Evolutionary conservation across 2,888 invertebrate genomes (phyloP).

Genomic region (Athripsodes cinereus): DNA sequence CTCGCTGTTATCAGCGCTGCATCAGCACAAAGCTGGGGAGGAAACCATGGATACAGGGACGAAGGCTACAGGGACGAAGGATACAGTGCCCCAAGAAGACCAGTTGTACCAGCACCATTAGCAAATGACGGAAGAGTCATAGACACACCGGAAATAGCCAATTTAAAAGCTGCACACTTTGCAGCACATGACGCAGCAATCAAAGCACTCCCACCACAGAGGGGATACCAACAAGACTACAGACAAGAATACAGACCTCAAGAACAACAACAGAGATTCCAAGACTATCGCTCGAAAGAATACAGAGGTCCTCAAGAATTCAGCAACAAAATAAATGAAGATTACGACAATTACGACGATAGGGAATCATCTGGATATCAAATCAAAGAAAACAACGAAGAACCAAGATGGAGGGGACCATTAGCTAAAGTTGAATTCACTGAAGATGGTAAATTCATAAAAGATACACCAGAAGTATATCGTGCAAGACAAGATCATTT

Average conservation of each 20-base stretch:
- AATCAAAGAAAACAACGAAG: slow-evolving; percentile 8
- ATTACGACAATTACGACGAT: slow-evolving; percentile 24
- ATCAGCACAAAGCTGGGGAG: slow-evolving; percentile 22
- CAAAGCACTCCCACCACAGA: slow-evolving; percentile 32
- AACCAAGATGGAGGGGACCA: slow-evolving; percentile 26
- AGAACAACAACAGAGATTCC: slow-evolving; percentile 6
- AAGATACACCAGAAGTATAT: slow-evolving; percentile 26
- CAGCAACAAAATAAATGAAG: slow-evolving; percentile 14
- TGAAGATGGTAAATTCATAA: slow-evolving; percentile 27
- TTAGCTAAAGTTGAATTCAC: slow-evolving; percentile 26
- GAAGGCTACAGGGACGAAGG: slow-evolving; percentile 7
- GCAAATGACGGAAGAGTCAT: slow-evolving; percentile 29
- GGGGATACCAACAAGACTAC: slow-evolving; percentile 17
- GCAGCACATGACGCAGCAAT: slow-evolving; percentile 35
- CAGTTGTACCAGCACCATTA: slow-evolving; percentile 22
- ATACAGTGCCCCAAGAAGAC: slow-evolving; percentile 10
- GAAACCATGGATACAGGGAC: not conserved
- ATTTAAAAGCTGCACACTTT: slow-evolving; percentile 35
- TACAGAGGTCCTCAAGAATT: slow-evolving; percentile 13
- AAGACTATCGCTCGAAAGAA: slow-evolving; percentile 5
- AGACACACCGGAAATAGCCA: slow-evolving; percentile 34
- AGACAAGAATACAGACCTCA: slow-evolving; percentile 14
- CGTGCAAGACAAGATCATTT: slow-evolving; percentile 23
- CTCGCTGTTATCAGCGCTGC: slow-evolving; percentile 19
- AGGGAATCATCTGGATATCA: slow-evolving; percentile 6